Conservation (phyloP, 2,888 invertebrate genomes). For the Gortyna flavago region DNA sequence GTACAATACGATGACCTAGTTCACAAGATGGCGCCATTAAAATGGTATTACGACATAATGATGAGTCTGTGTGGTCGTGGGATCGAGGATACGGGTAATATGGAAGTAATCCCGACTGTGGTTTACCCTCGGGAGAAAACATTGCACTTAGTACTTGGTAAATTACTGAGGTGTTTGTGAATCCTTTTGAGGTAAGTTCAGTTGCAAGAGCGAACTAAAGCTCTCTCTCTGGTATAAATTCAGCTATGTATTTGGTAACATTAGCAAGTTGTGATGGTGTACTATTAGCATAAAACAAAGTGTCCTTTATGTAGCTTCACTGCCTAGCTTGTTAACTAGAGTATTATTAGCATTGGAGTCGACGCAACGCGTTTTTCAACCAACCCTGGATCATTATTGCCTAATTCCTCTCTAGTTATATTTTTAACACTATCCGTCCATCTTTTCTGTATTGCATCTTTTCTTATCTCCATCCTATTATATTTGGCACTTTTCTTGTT, state of each 20-base stretch:
- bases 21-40: conserved; percentile 71
- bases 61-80: conserved; percentile 55
- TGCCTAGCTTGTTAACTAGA: background rate
- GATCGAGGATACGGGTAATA: conserved; percentile 53
- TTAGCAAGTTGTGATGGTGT: background rate
- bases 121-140: conserved; percentile 49
- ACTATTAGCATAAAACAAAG: too few relatives aligned
- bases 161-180: conserved; percentile 32
- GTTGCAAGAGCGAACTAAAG: background rate
- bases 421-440: background rate
- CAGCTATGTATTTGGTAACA: background rate
- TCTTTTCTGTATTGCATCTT: background rate
- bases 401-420: background rate
- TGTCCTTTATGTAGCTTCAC: too few relatives aligned
- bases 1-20: conserved; percentile 64
- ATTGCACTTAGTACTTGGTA: conserved; percentile 27
- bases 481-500: background rate
- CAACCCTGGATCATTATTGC: background rate
- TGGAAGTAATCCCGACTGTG: conserved; percentile 40
- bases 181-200: conserved; percentile 12
- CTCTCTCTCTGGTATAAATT: background rate
- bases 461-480: background rate
- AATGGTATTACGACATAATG: conserved; percentile 72
- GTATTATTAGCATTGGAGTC: background rate
- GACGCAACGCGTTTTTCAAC: background rate